phyloP scores from a whole-genome alignment of 2,888 invertebrate species.

The Idaea aversata region DNA sequence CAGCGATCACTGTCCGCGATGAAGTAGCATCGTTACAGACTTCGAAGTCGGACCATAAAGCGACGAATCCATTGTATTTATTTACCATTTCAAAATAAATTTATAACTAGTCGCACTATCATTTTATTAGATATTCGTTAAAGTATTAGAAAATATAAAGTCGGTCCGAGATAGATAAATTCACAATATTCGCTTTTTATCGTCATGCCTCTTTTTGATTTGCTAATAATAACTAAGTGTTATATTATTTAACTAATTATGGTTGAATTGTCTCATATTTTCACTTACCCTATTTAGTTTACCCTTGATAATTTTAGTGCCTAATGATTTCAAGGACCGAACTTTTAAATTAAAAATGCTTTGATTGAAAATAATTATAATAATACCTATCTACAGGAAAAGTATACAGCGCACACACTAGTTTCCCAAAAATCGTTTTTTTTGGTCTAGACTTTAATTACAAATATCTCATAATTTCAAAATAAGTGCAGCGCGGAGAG shows the following conservation, averaged over 20 bases:
- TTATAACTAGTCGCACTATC: slow-evolving; percentile 66
- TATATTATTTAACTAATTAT: background rate
- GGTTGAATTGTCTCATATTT: background rate
- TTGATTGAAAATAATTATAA: background rate
- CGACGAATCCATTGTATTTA: slow-evolving; percentile 51
- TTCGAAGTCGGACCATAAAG: slow-evolving; percentile 23
- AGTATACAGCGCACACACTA: slow-evolving; percentile 10
- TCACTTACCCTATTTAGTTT: slow-evolving; percentile 8
- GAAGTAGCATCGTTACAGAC: background rate
- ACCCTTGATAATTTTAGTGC: background rate
- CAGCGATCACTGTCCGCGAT: background rate
- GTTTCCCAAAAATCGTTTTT: too few relatives aligned
- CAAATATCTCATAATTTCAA: too few relatives aligned
- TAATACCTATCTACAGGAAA: slow-evolving; percentile 1
- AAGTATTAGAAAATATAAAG: slow-evolving; percentile 48
- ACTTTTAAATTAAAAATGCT: background rate
- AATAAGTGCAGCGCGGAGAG: too few relatives aligned
- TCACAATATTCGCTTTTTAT: slow-evolving; percentile 13
- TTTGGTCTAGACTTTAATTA: too few relatives aligned
- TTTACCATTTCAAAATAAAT: slow-evolving; percentile 32
- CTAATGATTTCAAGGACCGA: slow-evolving; percentile 7
- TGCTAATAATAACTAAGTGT: background rate
- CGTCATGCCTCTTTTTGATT: background rate
- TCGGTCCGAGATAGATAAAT: slow-evolving; percentile 42
- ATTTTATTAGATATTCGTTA: slow-evolving; percentile 52